phyloP scores from a whole-genome alignment of 2,888 invertebrate species.

The Patella depressa region DNA sequence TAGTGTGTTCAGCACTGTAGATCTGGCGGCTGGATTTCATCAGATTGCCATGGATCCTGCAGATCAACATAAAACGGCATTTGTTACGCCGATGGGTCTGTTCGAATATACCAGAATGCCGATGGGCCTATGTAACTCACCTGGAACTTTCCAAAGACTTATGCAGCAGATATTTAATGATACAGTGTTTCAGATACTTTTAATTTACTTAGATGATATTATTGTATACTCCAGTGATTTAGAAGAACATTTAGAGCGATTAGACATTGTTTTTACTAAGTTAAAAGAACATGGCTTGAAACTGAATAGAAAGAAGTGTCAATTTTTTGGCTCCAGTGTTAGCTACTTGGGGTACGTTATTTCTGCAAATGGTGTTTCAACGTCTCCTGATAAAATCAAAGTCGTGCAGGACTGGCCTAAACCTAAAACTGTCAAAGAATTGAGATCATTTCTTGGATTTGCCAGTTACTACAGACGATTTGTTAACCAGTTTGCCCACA shows the following conservation, averaged over 20 bases:
- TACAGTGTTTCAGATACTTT: slow-evolving; percentile 16
- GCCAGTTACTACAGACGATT: slow-evolving; percentile 35
- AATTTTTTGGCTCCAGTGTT: slow-evolving; percentile 32
- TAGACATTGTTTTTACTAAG: slow-evolving; percentile 28
- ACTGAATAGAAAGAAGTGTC: slow-evolving; percentile 32
- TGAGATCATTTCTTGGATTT: slow-evolving; percentile 33
- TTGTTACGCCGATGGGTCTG: slow-evolving; percentile 27
- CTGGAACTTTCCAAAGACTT: slow-evolving; percentile 27
- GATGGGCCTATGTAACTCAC: slow-evolving; percentile 22
- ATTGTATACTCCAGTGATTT: slow-evolving; percentile 29
- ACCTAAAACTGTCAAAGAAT: slow-evolving; percentile 24
- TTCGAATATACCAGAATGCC: slow-evolving; percentile 31
- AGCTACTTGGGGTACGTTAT: slow-evolving; percentile 37
- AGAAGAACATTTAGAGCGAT: slow-evolving; percentile 28
- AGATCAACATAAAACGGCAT: slow-evolving; percentile 38
- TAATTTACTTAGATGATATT: slow-evolving; percentile 30
- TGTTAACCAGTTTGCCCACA: slow-evolving; percentile 31
- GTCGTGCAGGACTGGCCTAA: slow-evolving; percentile 27
- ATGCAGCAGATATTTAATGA: slow-evolving; percentile 31
- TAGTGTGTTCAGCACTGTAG: too few species aligned
- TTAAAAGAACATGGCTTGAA: slow-evolving; percentile 31
- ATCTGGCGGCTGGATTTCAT: slow-evolving; percentile 17
- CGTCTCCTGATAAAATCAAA: slow-evolving; percentile 25
- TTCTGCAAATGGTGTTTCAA: slow-evolving; percentile 26
- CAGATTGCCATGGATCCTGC: slow-evolving; percentile 30